A percentile compares a stretch with the other conserved stretches of the same genome.
Evolutionary conservation across 2,797 vertebrate species (phyloP).

Genomic region (Cyprinella venusta): DNA sequence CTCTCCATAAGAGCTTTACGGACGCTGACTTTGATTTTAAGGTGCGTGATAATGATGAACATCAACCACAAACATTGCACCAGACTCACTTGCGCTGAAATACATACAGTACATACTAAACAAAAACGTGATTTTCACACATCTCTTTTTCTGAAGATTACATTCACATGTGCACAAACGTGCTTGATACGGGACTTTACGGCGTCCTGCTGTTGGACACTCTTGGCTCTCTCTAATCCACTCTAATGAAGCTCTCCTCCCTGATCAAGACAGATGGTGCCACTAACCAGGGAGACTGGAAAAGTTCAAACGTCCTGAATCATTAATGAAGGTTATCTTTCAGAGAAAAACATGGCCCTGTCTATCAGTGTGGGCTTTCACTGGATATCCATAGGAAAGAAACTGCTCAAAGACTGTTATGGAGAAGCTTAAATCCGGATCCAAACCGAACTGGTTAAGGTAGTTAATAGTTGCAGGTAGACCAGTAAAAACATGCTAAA

Average conservation of each 20-base stretch:
- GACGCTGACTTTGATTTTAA: conserved; percentile 98
- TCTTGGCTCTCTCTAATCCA: conserved; percentile 32
- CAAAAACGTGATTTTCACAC: neutral
- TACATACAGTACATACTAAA: conserved; percentile 14
- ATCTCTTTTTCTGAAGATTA: neutral
- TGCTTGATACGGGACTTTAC: conserved; percentile 16
- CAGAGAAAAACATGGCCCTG: conserved; percentile 21
- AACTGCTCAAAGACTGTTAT: too few species aligned
- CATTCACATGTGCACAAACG: neutral
- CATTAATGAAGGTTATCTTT: conserved; percentile 55
- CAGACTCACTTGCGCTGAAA: neutral
- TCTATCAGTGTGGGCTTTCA: conserved; percentile 2
- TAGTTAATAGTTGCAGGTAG: neutral
- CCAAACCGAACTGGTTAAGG: neutral
- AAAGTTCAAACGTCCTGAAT: conserved; percentile 57
- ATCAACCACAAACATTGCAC: neutral
- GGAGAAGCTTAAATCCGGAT: neutral
- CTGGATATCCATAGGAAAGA: neutral
- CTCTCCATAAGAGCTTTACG: conserved; percentile 98
- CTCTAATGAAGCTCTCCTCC: conserved; percentile 47
- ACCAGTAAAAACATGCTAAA: neutral
- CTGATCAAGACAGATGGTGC: conserved; percentile 55
- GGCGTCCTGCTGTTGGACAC: conserved; percentile 29
- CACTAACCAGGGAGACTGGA: conserved; percentile 34
- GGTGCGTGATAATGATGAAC: conserved; percentile 74